Evolutionary conservation across 2,797 vertebrate genomes (phyloP), one percentile per base, ranked within the genome.

Genomic region (Danio choprae): DNA sequence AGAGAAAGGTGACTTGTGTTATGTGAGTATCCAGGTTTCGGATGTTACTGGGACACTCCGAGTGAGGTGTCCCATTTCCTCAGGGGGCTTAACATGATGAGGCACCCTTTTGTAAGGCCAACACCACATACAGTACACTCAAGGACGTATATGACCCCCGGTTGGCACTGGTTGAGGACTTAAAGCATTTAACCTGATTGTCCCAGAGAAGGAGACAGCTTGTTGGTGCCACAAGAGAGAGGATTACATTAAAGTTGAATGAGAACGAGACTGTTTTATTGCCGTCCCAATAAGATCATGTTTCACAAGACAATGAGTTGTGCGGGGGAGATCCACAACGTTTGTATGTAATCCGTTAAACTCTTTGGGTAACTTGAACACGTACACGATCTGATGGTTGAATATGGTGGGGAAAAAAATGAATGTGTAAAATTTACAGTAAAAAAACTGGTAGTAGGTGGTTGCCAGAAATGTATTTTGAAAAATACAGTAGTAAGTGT

Each of bases 111-210:
- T 89, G 89, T 90, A 79, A 84, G 83, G 87, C 86, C 40, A 18
- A 68, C 38, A 72, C 2, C 48, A 59, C 67, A 58, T 76, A 82
- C 73, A 40, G 56, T 75, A 82, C 71, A 44, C 77, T 85, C 79
- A 64, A 74, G 65, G 53, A 77, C 67, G 68, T 85, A 83, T 89
- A 77, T 87, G 82, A 68, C 11, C 74, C 81, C 84, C 69, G 88
- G 87, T 89, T 90, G 90, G 89, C 89, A 85, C 84, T 90, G 89
- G 6, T 89, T 89, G 84, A 77, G 87, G 55, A 73, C 89, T 87
- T 67, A 81, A 81, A 82, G 84, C 86, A 90, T 91, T 91, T 91
- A 91, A 89, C 89, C 83, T 84, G 85, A 89, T 88, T 89, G 78
- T 83, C 79, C 59, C 74, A 43, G 79, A 69, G 58, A 63, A 53